phyloP scores from a whole-genome alignment of 2,113 vertebrate genomes.

The Pantherophis guttatus region DNA sequence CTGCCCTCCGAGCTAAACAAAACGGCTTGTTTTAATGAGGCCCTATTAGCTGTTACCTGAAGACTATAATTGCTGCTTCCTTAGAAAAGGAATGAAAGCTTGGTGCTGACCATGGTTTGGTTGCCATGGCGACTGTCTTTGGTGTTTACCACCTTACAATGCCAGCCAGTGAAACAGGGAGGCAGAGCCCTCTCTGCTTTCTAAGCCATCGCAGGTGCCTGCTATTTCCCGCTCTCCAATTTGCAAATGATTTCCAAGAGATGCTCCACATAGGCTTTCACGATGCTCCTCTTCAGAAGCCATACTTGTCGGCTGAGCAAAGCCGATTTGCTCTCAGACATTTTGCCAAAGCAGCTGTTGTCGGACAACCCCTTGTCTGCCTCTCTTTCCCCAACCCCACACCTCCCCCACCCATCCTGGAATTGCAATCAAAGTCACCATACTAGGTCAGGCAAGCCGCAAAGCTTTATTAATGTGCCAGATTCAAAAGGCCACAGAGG shows the following conservation, averaged over 20 bases:
- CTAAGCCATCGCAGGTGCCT: not conserved
- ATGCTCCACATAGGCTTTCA: not conserved
- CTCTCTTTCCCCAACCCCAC: not conserved
- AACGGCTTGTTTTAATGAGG: conserved; percentile 31
- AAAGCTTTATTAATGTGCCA: not conserved
- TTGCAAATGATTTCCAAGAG: not conserved
- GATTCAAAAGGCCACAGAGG: not conserved
- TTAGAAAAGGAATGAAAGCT: conserved; percentile 22
- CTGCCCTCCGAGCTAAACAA: conserved; percentile 25
- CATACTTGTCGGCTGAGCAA: conserved; percentile 7
- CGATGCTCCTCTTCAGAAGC: not conserved
- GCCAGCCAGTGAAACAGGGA: not conserved
- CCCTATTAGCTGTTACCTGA: conserved; percentile 37
- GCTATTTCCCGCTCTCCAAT: accelerated
- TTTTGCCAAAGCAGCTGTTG: not conserved
- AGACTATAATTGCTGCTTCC: conserved; percentile 42
- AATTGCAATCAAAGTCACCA: accelerated
- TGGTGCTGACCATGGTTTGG: conserved; percentile 47
- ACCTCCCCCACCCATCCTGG: too few relatives aligned
- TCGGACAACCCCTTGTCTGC: not conserved
- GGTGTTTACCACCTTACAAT: conserved; percentile 28
- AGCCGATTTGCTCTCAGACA: not conserved
- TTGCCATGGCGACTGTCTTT: conserved; percentile 52
- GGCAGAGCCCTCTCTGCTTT: not conserved
- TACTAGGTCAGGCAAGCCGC: accelerated